These are phyloP conservation scores for Rhinophrynus dorsalis DNA, from an alignment of 2,797 vertebrate genomes.

Conservation along the genomic window DNA sequence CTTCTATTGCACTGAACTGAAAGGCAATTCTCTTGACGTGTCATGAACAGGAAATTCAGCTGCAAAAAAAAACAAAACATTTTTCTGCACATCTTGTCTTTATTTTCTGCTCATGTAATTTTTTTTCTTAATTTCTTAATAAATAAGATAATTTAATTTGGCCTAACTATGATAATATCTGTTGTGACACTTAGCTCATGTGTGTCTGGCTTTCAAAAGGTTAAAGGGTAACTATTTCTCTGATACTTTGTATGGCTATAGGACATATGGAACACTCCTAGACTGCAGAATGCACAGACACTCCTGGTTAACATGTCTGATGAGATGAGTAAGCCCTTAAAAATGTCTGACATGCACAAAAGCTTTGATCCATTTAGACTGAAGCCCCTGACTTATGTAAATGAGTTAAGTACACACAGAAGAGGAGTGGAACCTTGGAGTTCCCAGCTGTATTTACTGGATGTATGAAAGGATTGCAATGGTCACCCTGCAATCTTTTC, in stretches of 20 bases:
- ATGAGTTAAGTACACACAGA: not conserved
- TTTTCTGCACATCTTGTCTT: no score
- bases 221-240: no score
- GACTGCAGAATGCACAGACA: not conserved
- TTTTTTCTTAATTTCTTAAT: no score
- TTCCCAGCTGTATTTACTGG: conserved; percentile 2
- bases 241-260: not conserved
- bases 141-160: no score
- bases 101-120: no score
- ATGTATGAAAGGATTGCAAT: not conserved
- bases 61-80: no score
- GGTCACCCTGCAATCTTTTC: conserved; percentile 9
- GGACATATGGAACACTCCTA: not conserved
- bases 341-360: conserved; percentile 1
- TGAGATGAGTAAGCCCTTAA: not conserved
- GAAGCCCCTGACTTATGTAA: conserved; percentile 7
- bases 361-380: not conserved
- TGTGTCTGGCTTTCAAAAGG: no score
- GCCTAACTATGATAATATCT: no score
- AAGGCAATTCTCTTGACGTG: no score
- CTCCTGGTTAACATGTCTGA: not conserved
- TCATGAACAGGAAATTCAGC: no score
- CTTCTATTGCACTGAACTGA: no score
- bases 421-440: conserved; percentile 2
- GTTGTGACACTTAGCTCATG: no score